Evolutionary conservation across 2,113 vertebrate species (phyloP), one percentile per base, ranked within the genome.

Genomic region (Lamprologus lemairii): DNA sequence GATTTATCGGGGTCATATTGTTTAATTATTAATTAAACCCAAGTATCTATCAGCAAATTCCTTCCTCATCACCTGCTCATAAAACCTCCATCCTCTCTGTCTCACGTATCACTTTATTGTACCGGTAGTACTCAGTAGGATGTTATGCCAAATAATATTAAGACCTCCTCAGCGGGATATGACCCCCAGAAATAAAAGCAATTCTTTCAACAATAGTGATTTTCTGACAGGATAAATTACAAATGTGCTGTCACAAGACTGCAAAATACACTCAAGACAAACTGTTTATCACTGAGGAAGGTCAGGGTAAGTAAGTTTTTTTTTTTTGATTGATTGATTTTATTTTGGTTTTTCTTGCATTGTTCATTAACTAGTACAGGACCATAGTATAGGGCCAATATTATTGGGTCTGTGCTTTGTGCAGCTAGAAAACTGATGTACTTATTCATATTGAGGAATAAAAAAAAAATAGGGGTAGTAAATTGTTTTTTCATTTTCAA

Each of bases 191-290:
- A 95, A 95, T n/a, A 14, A 93, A 51, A 85, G 21, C 23, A 80
- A 91, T 63, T 73, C 58, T 16, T 97, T 95, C 60, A 87, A 33
- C n/a, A 96, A 87, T 9, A n/a, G 58, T n/a, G 58, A 63, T n/a
- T 63, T 35, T n/a, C 45, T 96, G 4, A 57, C 89, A 3, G 94
- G 95, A 54, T 54, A 87, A n/a, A 31, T 96, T 14, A 89, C 80
- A 47, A 7, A 96, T 4, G 90, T 96, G 4, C 5, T 90, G 47
- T 10, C 17, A 17, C 88, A 86, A 13, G 82, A 93, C 9, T 91
- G 85, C n/a, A 83, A 93, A 42, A 84, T 96, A 33, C 7, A 89
- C 11, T 87, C 83, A 14, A 71, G 17, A 35, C 10, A 83, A 92
- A 63, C 91, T 95, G 7, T 85, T 68, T 53, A 5, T 92, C n/a